A percentile compares a stretch with the other conserved stretches of the same genome.
phyloP scores from a whole-genome alignment of 2,888 invertebrate genomes.

The Macrophya annulata region DNA sequence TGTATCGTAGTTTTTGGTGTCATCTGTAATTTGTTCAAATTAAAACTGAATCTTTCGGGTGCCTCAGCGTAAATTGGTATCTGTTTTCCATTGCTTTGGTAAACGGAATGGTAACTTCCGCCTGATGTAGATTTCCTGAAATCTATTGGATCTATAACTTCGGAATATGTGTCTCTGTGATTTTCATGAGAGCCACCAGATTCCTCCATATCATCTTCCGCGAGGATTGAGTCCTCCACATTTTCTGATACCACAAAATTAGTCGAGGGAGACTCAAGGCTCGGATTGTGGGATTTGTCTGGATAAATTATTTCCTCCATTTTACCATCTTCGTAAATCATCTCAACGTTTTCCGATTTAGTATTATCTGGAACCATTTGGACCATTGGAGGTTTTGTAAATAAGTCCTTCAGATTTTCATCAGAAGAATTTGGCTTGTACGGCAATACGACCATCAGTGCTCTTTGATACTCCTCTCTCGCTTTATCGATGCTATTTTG shows the following conservation, averaged over 20 bases:
- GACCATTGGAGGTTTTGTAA: constrained; percentile 85
- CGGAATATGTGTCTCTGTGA: constrained; percentile 68
- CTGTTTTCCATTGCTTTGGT: constrained; percentile 59
- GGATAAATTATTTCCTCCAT: constrained; percentile 41
- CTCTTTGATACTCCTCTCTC: constrained; percentile 79
- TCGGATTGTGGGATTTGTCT: constrained; percentile 57
- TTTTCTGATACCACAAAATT: constrained; percentile 55
- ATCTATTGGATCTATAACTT: constrained; percentile 59
- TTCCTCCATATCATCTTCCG: constrained; percentile 14
- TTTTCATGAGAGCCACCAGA: constrained; percentile 64
- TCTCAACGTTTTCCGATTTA: constrained; percentile 21
- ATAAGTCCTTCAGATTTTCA: constrained; percentile 83
- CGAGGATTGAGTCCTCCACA: constrained; percentile 32
- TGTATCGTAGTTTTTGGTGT: constrained; percentile 44
- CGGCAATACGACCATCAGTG: constrained; percentile 86
- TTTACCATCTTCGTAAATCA: constrained; percentile 26
- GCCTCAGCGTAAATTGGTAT: constrained; percentile 43
- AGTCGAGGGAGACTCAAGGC: constrained; percentile 54
- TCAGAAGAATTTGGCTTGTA: constrained; percentile 83
- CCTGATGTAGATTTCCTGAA: constrained; percentile 57
- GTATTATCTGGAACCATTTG: constrained; percentile 80
- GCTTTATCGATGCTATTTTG: constrained; percentile 69
- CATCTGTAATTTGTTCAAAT: constrained; percentile 67
- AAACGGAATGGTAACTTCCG: constrained; percentile 58
- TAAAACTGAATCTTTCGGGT: constrained; percentile 73